Evolutionary conservation across 2,113 vertebrate species (phyloP), one percentile per base, ranked within the genome.

Genomic region (Hemiscyllium ocellatum): DNA sequence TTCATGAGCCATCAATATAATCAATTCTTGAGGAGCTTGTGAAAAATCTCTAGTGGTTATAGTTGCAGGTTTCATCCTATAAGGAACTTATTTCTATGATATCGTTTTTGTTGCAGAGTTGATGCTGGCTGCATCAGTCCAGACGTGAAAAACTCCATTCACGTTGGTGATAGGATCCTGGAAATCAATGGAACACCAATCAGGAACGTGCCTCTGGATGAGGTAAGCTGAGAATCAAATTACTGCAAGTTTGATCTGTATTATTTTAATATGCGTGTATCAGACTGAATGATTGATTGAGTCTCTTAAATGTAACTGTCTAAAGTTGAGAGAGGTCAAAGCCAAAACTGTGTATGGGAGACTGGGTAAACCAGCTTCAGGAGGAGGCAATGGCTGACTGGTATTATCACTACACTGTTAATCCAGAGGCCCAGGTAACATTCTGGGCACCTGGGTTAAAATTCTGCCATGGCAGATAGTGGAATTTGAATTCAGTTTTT

Each of bases 171-270:
- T 96, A 97, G 98, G 95, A 99, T 99, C 97, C 97, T 99, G 93
- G 99, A 99, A 96, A 99, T 99, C 97, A 99, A 99, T 0, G 99
- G 99, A 96, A 99, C 99, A 0, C 99, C 99, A 20, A 99, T 99
- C 12, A 97, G 98, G 96, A 99, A 99, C 0, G 98, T 99, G 95
- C 99, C 99, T 0, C 96, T 99, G 96, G 99, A 99, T 0, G 99
- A 99, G 98, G 99, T 99, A 97, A 86, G 78, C 76, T 37, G 29
- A 22, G 61, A 68, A 61, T 5, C 24, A 52, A n/a, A 56, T 61
- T 65, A 33, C 29, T 33, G 29, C n/a, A 19, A 7, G 61, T 61
- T 26, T 13, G 12, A 2, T n/a, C 13, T 13, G 52, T 56, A n/a
- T 3, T 37, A 66, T 66, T n/a, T 15, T 22, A 37, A 10, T 33